phyloP scores from a whole-genome alignment of 2,113 vertebrate species.

The Catagonus wagneri region DNA sequence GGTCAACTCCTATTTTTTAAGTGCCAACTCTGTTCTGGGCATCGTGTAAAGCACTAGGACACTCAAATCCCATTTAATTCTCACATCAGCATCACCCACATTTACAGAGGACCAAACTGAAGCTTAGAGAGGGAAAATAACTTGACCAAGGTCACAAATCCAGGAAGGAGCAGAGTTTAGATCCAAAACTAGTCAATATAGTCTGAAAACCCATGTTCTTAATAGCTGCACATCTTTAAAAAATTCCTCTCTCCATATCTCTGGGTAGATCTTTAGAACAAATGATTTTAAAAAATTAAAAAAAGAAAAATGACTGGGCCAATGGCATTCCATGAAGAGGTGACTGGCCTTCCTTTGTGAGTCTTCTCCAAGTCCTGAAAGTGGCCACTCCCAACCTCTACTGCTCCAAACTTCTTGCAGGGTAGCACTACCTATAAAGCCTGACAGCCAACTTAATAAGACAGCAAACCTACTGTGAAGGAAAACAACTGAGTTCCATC shows the following conservation, averaged over 20 bases:
- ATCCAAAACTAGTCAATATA: neutral
- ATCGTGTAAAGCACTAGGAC: neutral
- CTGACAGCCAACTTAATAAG: constrained; percentile 76
- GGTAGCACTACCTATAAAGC: neutral
- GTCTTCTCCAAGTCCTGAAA: neutral
- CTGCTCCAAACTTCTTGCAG: neutral
- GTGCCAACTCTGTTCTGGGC: neutral
- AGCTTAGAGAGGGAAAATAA: neutral
- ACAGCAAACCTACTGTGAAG: constrained; percentile 49
- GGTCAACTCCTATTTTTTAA: neutral
- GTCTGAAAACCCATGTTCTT: neutral
- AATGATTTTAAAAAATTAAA: constrained; percentile 24
- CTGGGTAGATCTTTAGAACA: constrained; percentile 39
- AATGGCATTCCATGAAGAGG: neutral
- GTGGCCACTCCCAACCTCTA: neutral
- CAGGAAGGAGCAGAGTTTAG: neutral
- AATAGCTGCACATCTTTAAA: neutral
- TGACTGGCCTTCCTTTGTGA: neutral
- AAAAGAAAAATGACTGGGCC: neutral
- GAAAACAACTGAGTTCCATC: constrained; percentile 55
- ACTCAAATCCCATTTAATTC: neutral
- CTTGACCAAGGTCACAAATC: neutral
- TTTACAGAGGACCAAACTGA: neutral
- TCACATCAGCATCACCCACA: neutral
- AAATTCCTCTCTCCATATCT: neutral